Percentiles rank a stretch among this genome's conserved stretches.
Evolutionary conservation across 37 sponge, comb jelly and placozoan species (phyloP).

Genomic region (Bolinopsis microptera): DNA sequence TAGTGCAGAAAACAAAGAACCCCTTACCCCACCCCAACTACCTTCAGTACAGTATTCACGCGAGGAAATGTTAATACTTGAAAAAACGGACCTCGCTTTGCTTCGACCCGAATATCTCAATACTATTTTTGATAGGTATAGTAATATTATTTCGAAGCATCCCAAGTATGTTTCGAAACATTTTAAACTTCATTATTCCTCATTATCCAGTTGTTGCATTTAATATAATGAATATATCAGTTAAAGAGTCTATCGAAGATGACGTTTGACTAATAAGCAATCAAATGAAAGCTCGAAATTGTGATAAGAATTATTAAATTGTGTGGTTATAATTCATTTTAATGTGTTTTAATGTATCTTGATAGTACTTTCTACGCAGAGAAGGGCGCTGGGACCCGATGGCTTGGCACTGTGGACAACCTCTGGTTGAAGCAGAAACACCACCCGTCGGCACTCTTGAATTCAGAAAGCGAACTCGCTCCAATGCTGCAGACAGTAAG

Average conservation of each 20-base stretch:
- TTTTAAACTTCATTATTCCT: too few relatives aligned
- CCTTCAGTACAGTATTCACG: constrained; percentile 1
- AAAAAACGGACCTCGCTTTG: constrained; percentile 50
- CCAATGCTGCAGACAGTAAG: constrained; percentile 29
- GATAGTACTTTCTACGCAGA: too few relatives aligned
- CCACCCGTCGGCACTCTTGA: constrained; percentile 39
- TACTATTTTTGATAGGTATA: constrained; percentile 35
- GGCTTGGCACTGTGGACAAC: constrained; percentile 51
- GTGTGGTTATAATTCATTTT: too few relatives aligned
- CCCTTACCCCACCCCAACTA: neutral
- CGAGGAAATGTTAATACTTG: constrained; percentile 38
- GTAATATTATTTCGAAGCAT: neutral
- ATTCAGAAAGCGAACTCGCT: constrained; percentile 51
- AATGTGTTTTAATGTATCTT: too few relatives aligned
- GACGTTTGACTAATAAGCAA: neutral
- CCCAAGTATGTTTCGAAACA: too few relatives aligned
- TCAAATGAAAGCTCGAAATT: neutral
- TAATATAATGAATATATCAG: too few relatives aligned
- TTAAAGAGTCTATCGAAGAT: too few relatives aligned
- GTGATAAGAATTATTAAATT: neutral
- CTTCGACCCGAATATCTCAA: constrained; percentile 12
- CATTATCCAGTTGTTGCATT: too few relatives aligned
- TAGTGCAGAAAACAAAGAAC: neutral
- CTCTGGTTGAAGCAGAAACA: neutral
- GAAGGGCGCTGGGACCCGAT: constrained; percentile 62